Evolutionary conservation across 2,888 invertebrate species (phyloP), one percentile per base, ranked within the genome.

Genomic region (Caenorhabditis sp.): DNA sequence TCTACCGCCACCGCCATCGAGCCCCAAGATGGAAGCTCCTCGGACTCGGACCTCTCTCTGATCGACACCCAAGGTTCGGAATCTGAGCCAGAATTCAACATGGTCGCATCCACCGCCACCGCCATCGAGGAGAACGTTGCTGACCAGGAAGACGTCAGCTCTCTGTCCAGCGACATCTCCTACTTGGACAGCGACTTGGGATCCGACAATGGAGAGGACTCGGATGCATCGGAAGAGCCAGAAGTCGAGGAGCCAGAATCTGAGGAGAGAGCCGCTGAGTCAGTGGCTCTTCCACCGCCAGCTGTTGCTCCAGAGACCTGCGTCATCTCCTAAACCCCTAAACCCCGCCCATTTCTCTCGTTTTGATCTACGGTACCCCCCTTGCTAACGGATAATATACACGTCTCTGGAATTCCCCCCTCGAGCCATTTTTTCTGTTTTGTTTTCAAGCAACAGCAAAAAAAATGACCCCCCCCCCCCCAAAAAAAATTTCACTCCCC

Each of bases 151-250:
- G 19, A 4, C 19, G 35, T 6, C 12, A 51, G 51, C 19, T 68
- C 68, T 14, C 5, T 41, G 5, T 54, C 51, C n/a, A 68, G 68
- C 38, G 68, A 68, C 5, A 38, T 54, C 14, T 68, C 68, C 5
- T 68, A 54, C 24, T 26, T 68, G 68, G 54, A 68, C 4, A 24
- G 14, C 10, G 51, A 54, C 31, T 26, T 47, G 26, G 58, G 14
- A 19, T 49, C 44, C n/a, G 54, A 7, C 14, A 38, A 66, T 8
- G 49, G 10, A 2, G 66, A 47, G 7, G 8, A 12, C 4, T 31
- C 19, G 22, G 59, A 8, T 35, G 16, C n/a, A 8, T 16, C 6
- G 51, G 31, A n/a, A n/a, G n/a, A n/a, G n/a, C n/a, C n/a, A n/a
- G n/a, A n/a, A n/a, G n/a, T 35, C 35, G 35, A n/a, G 31, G 58